These are phyloP conservation scores for Hypselothyrea guttata DNA, from an alignment of 2,888 invertebrate species.

Conservation along the genomic window DNA sequence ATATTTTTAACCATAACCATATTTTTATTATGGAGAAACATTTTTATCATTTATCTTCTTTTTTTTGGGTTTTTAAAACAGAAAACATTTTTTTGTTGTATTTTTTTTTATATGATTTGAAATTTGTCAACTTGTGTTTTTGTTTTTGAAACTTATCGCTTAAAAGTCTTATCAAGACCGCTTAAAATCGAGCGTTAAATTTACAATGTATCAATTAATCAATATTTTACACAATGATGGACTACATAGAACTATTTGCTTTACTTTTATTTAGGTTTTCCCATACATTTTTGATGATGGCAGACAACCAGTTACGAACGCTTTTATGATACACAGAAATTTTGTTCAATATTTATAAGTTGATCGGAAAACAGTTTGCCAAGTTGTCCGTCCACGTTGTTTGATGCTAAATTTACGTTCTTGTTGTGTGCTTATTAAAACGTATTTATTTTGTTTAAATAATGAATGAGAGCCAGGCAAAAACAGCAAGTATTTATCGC, in stretches of 20 bases:
- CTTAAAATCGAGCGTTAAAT: conserved; percentile 76
- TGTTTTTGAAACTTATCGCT: conserved; percentile 51
- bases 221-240: conserved; percentile 76
- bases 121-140: conserved; percentile 59
- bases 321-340: conserved; percentile 64
- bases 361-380: conserved; percentile 4
- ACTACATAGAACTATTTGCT: conserved; percentile 61
- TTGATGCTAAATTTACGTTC: conserved; percentile 8
- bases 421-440: conserved; percentile 33
- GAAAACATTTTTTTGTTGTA: conserved; percentile 57
- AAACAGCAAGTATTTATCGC: conserved; percentile 38
- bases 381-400: conserved; percentile 3
- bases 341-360: conserved; percentile 28
- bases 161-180: conserved; percentile 78
- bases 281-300: conserved; percentile 36
- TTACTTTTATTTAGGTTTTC: too few relatives aligned
- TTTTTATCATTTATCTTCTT: conserved; percentile 58
- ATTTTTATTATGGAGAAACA: conserved; percentile 76
- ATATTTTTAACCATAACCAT: conserved; percentile 65
- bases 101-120: conserved; percentile 53
- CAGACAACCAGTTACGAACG: conserved; percentile 67
- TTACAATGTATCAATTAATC: conserved; percentile 59
- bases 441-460: conserved; percentile 30
- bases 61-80: conserved; percentile 53
- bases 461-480: conserved; percentile 44